Evolutionary conservation across 2,797 vertebrate species (phyloP).

Genomic region (Hypotaenidia philippensis): DNA sequence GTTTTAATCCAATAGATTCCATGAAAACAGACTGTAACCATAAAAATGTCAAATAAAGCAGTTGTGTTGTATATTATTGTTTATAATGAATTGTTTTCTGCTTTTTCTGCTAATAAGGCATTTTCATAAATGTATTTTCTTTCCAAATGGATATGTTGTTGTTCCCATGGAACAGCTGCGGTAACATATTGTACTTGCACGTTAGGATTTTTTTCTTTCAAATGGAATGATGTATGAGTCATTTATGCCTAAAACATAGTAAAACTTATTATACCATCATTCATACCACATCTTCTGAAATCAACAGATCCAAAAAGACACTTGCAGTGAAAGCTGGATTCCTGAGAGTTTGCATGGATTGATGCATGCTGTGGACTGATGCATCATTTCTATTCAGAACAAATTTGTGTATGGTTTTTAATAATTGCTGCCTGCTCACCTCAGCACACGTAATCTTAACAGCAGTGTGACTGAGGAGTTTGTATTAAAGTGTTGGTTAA

Average conservation of each 20-base stretch:
- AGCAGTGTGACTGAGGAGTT: not conserved
- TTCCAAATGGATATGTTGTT: conserved; percentile 36
- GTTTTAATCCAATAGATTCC: not conserved
- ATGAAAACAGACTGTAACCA: conserved; percentile 19
- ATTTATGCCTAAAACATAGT: conserved; percentile 44
- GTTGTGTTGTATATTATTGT: conserved; percentile 20
- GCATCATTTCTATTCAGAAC: not conserved
- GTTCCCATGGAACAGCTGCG: conserved; percentile 28
- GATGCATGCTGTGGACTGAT: not conserved
- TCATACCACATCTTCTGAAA: conserved; percentile 41
- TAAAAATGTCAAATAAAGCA: conserved; percentile 29
- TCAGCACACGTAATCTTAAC: not conserved
- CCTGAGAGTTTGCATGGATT: not conserved
- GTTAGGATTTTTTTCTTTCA: conserved; percentile 37
- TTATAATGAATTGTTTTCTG: conserved; percentile 58
- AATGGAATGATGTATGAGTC: conserved; percentile 26
- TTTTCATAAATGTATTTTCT: conserved; percentile 55
- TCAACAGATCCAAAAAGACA: conserved; percentile 19
- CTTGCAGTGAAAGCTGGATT: conserved; percentile 3
- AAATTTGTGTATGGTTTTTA: not conserved
- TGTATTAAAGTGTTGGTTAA: conserved; percentile 31
- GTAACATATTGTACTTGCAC: conserved; percentile 23
- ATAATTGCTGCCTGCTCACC: not conserved
- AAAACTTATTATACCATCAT: conserved; percentile 36
- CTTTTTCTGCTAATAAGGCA: conserved; percentile 46